Conservation (phyloP, 2,888 invertebrate species). For the Anoplius nigerrimus region DNA sequence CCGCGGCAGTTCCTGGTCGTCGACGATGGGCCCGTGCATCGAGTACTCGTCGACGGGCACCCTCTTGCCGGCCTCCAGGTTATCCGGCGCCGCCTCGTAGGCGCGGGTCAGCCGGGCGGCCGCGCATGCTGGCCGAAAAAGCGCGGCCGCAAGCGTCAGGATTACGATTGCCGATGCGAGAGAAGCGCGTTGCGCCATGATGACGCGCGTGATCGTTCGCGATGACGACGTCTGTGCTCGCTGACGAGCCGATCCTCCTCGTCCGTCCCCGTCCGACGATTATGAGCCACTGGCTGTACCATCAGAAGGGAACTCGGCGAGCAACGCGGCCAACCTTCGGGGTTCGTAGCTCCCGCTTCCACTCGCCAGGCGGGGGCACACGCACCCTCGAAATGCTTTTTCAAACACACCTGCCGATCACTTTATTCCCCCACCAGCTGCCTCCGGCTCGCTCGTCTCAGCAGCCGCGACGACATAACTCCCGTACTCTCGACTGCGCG, state of each 20-base stretch:
- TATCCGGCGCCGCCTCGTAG: constrained; percentile 36
- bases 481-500: too few relatives aligned
- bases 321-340: not conserved
- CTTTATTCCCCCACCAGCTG: too few relatives aligned
- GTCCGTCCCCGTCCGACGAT: constrained; percentile 45
- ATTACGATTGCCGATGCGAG: constrained; percentile 21
- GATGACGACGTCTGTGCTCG: constrained; percentile 32
- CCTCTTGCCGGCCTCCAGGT: constrained; percentile 19
- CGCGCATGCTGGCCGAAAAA: constrained; percentile 19
- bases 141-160: constrained; percentile 11
- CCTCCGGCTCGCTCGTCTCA: too few relatives aligned
- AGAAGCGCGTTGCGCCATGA: constrained; percentile 28
- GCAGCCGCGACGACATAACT: too few relatives aligned
- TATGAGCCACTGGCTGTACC: constrained; percentile 44
- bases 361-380: too few relatives aligned
- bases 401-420: too few relatives aligned
- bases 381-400: too few relatives aligned
- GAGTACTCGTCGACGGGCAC: constrained; percentile 39
- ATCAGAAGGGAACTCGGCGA: constrained; percentile 38
- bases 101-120: constrained; percentile 20
- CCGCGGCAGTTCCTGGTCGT: constrained; percentile 59
- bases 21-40: constrained; percentile 59
- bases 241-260: constrained; percentile 36
- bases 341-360: not conserved
- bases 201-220: constrained; percentile 19